Conservation (phyloP, 2,888 invertebrate species). For the Dromius quadrimaculatus region DNA sequence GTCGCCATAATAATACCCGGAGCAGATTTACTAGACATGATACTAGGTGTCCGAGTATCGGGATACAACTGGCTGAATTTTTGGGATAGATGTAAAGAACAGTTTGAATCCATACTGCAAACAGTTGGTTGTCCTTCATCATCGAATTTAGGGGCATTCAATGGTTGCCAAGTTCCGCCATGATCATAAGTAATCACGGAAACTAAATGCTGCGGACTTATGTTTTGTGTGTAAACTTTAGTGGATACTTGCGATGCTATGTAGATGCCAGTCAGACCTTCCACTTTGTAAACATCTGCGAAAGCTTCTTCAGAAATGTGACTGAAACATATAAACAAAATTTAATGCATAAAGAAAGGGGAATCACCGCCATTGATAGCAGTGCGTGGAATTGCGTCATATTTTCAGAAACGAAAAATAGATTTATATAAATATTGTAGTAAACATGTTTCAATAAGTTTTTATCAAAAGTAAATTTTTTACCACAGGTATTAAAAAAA, state of each 20-base stretch:
- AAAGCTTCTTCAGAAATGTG: constrained; percentile 85
- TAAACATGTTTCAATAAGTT: no score
- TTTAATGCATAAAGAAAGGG: no score
- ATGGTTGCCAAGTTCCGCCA: constrained; percentile 84
- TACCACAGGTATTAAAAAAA: no score
- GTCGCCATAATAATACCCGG: constrained; percentile 91
- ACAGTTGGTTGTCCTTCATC: constrained; percentile 74
- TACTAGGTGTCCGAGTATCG: constrained; percentile 81
- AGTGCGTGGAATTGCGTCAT: no score
- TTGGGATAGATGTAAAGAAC: constrained; percentile 90
- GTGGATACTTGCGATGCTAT: constrained; percentile 83
- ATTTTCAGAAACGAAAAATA: no score
- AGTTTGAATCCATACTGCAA: constrained; percentile 76
- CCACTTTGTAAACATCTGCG: constrained; percentile 89
- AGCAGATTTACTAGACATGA: constrained; percentile 88
- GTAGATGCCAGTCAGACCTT: constrained; percentile 88
- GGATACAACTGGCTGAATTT: constrained; percentile 87
- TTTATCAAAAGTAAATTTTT: no score
- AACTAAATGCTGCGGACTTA: constrained; percentile 81
- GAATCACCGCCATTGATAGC: no score
- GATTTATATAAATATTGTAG: no score
- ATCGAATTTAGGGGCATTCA: constrained; percentile 79
- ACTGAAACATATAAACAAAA: constrained; percentile 65
- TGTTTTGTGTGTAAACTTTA: constrained; percentile 69
- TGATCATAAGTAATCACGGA: constrained; percentile 89